Conservation (phyloP, 2,113 vertebrate species). For the Nibea coibor region DNA sequence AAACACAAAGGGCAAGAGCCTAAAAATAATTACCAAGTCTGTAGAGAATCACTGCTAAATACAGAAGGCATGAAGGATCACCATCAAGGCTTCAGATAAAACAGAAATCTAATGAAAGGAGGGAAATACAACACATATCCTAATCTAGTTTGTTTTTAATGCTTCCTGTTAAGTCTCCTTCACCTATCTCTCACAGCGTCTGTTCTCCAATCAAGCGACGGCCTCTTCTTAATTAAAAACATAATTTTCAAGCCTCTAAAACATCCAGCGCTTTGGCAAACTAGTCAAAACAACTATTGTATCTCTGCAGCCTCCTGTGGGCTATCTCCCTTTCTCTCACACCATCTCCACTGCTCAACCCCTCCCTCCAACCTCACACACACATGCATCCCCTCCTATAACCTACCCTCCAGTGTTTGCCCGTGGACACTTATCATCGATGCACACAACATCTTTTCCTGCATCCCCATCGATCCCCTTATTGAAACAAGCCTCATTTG, state of each 20-base stretch:
- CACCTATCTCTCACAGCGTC: background rate
- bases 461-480: constrained; percentile 83
- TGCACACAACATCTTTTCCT: constrained; percentile 82
- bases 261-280: constrained; percentile 45
- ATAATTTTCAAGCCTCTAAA: constrained; percentile 17
- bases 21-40: constrained; percentile 75
- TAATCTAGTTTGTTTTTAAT: background rate
- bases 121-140: background rate
- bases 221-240: constrained; percentile 43
- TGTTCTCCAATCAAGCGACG: background rate
- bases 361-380: constrained; percentile 14
- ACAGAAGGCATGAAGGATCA: constrained; percentile 43
- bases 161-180: background rate
- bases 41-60: constrained; percentile 50
- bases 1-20: constrained; percentile 71
- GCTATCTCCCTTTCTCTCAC: constrained; percentile 42
- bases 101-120: background rate
- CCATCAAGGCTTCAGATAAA: constrained; percentile 36
- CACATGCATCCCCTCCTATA: constrained; percentile 42
- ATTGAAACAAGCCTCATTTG: constrained; percentile 88
- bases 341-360: constrained; percentile 7
- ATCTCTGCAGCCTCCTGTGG: constrained; percentile 39
- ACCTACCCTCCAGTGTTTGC: constrained; percentile 73
- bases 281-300: constrained; percentile 19
- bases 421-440: constrained; percentile 80